Conservation (phyloP, 2,113 vertebrate species). For the Semicossyphus pulcher region DNA sequence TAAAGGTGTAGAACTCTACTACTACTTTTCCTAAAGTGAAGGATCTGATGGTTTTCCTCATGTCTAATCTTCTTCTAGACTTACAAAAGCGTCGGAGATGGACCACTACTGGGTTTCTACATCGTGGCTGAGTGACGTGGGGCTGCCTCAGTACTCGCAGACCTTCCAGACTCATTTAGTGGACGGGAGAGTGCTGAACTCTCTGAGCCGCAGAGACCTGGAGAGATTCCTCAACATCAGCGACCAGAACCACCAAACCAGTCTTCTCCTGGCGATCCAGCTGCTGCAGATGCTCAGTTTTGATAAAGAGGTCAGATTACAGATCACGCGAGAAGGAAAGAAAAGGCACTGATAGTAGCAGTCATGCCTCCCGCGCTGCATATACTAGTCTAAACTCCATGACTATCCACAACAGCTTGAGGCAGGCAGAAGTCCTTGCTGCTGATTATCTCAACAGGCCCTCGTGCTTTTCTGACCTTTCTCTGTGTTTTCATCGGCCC, state of each 20-base stretch:
- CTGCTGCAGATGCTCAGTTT: slow-evolving; percentile 87
- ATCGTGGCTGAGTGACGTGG: slow-evolving; percentile 89
- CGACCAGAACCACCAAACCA: slow-evolving; percentile 89
- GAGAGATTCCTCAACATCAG: slow-evolving; percentile 85
- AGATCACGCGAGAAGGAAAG: not conserved
- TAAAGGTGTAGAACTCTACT: too few relatives aligned
- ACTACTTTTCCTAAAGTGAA: too few relatives aligned
- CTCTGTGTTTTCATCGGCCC: slow-evolving; percentile 17
- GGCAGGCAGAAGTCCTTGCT: slow-evolving; percentile 12
- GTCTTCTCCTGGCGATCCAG: slow-evolving; percentile 88
- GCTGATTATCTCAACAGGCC: slow-evolving; percentile 35
- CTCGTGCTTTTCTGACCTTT: slow-evolving; percentile 25
- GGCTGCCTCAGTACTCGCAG: slow-evolving; percentile 89
- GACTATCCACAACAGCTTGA: slow-evolving; percentile 6
- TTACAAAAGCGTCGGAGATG: slow-evolving; percentile 88
- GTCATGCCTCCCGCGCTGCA: not conserved
- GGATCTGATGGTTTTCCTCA: too few relatives aligned
- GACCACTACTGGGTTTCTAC: slow-evolving; percentile 92
- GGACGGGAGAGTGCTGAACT: slow-evolving; percentile 88
- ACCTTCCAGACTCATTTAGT: slow-evolving; percentile 88
- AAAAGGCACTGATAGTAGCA: not conserved
- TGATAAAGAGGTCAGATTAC: slow-evolving; percentile 85
- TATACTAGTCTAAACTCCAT: not conserved
- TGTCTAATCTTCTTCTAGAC: slow-evolving; percentile 58
- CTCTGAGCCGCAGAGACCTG: slow-evolving; percentile 86